Base-by-base conservation (phyloP, 2,113 vertebrate species). In the Spea bombifrons region DNA sequence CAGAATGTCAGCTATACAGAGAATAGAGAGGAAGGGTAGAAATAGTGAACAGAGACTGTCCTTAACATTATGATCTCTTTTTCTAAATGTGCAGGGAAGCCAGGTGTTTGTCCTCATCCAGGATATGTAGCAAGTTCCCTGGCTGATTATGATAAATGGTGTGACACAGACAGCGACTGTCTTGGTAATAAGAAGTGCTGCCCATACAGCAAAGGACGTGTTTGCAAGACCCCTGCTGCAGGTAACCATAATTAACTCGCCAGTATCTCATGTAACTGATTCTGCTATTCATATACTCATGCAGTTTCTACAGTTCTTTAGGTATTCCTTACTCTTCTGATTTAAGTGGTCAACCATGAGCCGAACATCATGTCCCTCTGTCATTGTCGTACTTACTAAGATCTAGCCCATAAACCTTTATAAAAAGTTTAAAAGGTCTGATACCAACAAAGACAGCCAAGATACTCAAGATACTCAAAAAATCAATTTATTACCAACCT, bases 91-190 rank as follows among this genome's bases (percentile, higher is more conserved):
- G 7, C 17, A 5, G 44, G 2, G 44, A 73, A 16, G 3, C 52
- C 17, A 15, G 52, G 30, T 44, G 30, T 4, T 4, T 73, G 69
- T 13, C 69, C 69, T 4, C 9, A 7, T 4, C n/a, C 16, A 15
- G 53, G 69, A 6, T 44, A 43, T 8, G 17, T 12, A 4, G 12
- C 3, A 6, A 15, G 5, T 1, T 1, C 30, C 9, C 6, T 7
- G 9, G 50, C 3, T 8, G 8, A n/a, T n/a, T 5, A 4, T 6
- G 7, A 5, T 13, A 4, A 15, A n/a, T 16, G 3, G 4, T 73
- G 71, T 57, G 15, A 9, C 47, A n/a, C 9, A 46, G 71, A 73
- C 71, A 46, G 53, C 8, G 71, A 53, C 8, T 73, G 71, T 10
- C 53, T 50, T n/a, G 9, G 7, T 15, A 8, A 8, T 55, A 30